These are phyloP conservation scores for Eupithecia tripunctaria DNA, from an alignment of 2,888 invertebrate genomes.

Conservation along the genomic window DNA sequence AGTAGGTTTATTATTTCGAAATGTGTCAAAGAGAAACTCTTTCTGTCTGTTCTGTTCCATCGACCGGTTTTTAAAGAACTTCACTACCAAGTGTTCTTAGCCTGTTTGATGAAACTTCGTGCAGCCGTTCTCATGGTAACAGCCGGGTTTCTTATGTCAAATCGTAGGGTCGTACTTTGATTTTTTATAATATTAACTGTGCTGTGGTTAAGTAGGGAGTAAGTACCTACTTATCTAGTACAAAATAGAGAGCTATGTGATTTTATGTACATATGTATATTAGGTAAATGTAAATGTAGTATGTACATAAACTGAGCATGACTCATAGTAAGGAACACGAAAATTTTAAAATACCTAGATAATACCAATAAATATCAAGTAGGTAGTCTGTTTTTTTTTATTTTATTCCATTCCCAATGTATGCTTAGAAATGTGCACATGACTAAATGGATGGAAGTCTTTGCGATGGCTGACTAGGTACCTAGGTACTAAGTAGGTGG, in stretches of 20 bases:
- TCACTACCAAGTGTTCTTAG: neutral
- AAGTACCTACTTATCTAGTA: too few relatives aligned
- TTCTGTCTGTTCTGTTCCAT: neutral
- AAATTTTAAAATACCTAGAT: neutral
- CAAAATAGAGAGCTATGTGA: neutral
- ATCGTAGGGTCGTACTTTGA: neutral
- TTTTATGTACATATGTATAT: neutral
- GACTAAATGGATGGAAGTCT: neutral
- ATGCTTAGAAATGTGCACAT: neutral
- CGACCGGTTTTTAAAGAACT: neutral
- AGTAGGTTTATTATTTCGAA: neutral
- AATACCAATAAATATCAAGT: too few relatives aligned
- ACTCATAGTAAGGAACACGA: neutral
- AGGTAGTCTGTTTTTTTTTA: neutral
- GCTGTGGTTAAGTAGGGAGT: neutral
- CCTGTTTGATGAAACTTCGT: neutral
- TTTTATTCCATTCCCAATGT: constrained; percentile 4
- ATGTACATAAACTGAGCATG: neutral
- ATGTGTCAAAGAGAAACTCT: neutral
- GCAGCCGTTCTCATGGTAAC: neutral
- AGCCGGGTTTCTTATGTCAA: neutral
- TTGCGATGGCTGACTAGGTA: neutral
- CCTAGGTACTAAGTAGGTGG: too few relatives aligned
- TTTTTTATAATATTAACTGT: too few relatives aligned
- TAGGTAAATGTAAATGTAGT: too few relatives aligned